Percentiles rank a stretch among this genome's conserved stretches.
Conservation (phyloP, 2,113 vertebrate genomes). For the Brienomyrus longianalis region DNA sequence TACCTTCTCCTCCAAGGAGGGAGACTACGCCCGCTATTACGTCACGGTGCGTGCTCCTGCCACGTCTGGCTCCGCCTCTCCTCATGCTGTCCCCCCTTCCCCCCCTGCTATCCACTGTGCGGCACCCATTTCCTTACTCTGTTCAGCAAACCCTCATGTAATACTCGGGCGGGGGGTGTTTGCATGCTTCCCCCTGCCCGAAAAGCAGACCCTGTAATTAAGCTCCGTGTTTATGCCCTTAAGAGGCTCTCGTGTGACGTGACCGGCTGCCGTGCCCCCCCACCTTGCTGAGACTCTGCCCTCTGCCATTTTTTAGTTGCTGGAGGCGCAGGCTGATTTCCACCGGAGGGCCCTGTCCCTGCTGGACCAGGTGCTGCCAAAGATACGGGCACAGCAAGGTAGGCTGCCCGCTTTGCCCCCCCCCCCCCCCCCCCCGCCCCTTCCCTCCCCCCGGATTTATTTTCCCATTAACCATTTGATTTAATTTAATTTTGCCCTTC, state of each 20-base stretch:
- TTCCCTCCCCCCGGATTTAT: too few relatives aligned
- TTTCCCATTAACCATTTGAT: too few relatives aligned
- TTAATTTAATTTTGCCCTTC: too few relatives aligned
- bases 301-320: constrained; percentile 76
- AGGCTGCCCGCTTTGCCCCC: constrained; percentile 17
- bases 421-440: too few relatives aligned
- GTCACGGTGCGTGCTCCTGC: constrained; percentile 67
- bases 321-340: constrained; percentile 96
- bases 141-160: neutral
- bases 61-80: neutral
- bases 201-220: neutral
- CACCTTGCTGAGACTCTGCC: neutral
- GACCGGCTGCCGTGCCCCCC: neutral
- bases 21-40: constrained; percentile 82
- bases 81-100: neutral
- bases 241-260: neutral
- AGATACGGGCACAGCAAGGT: constrained; percentile 92
- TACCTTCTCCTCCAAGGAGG: constrained; percentile 87
- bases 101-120: neutral
- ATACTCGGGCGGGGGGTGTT: neutral
- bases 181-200: neutral
- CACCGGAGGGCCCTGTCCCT: constrained; percentile 90
- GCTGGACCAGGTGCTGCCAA: constrained; percentile 87
- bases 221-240: neutral
- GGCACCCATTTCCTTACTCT: neutral